Evolutionary conservation across 1,140 invertebrate genomes (phyloP), one percentile per base, ranked within the genome.

Genomic region (Archivesica marissinica): DNA sequence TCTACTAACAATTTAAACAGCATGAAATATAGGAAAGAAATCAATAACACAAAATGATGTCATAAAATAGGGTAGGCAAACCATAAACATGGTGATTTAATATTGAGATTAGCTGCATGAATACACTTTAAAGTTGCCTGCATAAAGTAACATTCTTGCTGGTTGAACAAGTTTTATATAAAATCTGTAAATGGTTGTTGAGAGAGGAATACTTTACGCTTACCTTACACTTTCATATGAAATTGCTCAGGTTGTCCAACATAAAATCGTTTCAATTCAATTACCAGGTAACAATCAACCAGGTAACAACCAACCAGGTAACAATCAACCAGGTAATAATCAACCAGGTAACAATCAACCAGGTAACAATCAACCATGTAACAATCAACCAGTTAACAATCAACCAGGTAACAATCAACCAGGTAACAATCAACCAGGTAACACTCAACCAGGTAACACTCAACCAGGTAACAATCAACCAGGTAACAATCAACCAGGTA

Each of bases 11-110:
- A n/a, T 54, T 11, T 54, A 59, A 59, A 59, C 23, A 3, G 9
- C 23, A 59, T n/a, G 13, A 59, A 28, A 64, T 11, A 35, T 13
- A 35, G 30, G 2, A 52, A 6, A 11, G 59, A 64, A 64, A 64
- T 35, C 59, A 64, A 64, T 64, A 64, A 64, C 59, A 35, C 59
- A 13, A 35, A 64, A 64, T 64, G 15, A 35, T 64, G 59, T 64
- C 59, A 64, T 64, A 35, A 64, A 64, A 35, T 64, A 64, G 13
- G 1, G 25, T 64, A 64, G 25, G 25, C 25, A 33, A 64, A 64
- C 30, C 59, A 64, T 64, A 64, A 64, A 64, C 15, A 35, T 9
- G 30, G 28, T 64, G 28, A 64, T 35, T 25, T 25, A 20, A 64
- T 33, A 64, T 25, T 33, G 3, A 64, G 59, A 64, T 64, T 35